These are phyloP conservation scores for Thomomys bottae DNA, from an alignment of 2,113 vertebrate species.

Conservation along the genomic window DNA sequence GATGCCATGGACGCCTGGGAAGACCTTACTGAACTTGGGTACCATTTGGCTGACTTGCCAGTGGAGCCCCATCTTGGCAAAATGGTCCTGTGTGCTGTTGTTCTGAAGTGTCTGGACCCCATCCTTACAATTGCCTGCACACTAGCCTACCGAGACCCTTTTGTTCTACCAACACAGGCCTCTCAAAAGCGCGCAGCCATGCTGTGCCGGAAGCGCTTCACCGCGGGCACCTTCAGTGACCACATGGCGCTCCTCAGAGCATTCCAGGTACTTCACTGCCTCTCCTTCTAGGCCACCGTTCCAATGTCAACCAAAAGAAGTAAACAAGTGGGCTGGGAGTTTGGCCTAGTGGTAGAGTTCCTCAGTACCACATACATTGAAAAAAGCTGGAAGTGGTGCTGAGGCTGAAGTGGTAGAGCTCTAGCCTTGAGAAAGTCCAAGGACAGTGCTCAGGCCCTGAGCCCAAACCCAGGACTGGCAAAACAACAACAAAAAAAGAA, in stretches of 20 bases:
- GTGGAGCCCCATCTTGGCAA: slow-evolving; percentile 97
- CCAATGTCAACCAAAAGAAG: not conserved
- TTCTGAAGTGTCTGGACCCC: slow-evolving; percentile 97
- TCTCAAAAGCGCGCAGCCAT: slow-evolving; percentile 93
- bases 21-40: slow-evolving; percentile 95
- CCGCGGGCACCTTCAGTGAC: slow-evolving; percentile 94
- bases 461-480: too few relatives aligned
- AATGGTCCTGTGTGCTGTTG: slow-evolving; percentile 95
- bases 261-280: slow-evolving; percentile 91
- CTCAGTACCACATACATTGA: too few relatives aligned
- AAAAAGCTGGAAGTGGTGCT: too few relatives aligned
- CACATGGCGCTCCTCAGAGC: slow-evolving; percentile 97
- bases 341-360: too few relatives aligned
- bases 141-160: slow-evolving; percentile 94
- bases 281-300: slow-evolving; percentile 8
- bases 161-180: slow-evolving; percentile 91
- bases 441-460: too few relatives aligned
- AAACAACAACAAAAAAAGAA: too few relatives aligned
- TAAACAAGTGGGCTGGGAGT: not conserved
- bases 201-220: slow-evolving; percentile 90
- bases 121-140: slow-evolving; percentile 96
- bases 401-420: too few relatives aligned
- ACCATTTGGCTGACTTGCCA: slow-evolving; percentile 94
- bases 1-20: slow-evolving; percentile 96
- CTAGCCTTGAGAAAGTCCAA: too few relatives aligned